A percentile compares a stretch with the other conserved stretches of the same genome.
These are phyloP conservation scores for Harpalus rufipes DNA, from an alignment of 2,888 invertebrate genomes.

Conservation along the genomic window DNA sequence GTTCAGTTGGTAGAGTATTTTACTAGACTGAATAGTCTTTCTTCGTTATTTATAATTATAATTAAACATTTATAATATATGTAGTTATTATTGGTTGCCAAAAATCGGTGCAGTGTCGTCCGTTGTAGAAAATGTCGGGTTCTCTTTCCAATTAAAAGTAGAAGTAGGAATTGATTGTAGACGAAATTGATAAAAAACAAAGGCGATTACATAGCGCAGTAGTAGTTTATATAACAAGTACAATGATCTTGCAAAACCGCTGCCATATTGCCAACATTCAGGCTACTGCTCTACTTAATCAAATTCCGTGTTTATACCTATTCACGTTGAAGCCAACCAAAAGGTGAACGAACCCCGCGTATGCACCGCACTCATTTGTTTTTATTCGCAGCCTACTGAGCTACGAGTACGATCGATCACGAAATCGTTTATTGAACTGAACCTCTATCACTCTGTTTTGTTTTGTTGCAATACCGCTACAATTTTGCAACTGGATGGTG, in stretches of 20 bases:
- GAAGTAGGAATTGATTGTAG: conserved; percentile 8
- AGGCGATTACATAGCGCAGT: conserved; percentile 26
- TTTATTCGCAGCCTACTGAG: conserved; percentile 38
- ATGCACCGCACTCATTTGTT: conserved; percentile 42
- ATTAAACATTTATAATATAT: no score
- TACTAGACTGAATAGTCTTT: no score
- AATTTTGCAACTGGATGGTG: conserved; percentile 1
- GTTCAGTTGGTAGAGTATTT: no score
- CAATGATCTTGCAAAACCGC: conserved; percentile 59
- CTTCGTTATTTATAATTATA: no score
- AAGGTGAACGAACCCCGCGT: conserved; percentile 55
- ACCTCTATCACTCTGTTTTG: neutral
- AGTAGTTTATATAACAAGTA: conserved; percentile 56
- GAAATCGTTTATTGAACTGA: neutral
- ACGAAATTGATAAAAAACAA: conserved; percentile 33
- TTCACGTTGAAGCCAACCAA: conserved; percentile 46
- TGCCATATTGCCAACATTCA: conserved; percentile 55
- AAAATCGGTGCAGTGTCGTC: neutral
- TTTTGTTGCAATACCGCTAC: neutral
- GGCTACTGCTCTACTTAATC: conserved; percentile 58
- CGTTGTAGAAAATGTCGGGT: neutral
- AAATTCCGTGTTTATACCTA: conserved; percentile 60
- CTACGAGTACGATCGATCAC: conserved; percentile 31
- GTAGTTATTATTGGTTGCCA: neutral
- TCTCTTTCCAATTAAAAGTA: neutral